A percentile compares a stretch with the other conserved stretches of the same genome.
These are phyloP conservation scores for Pseudonaja textilis DNA, from an alignment of 2,113 vertebrate species.

Conservation along the genomic window DNA sequence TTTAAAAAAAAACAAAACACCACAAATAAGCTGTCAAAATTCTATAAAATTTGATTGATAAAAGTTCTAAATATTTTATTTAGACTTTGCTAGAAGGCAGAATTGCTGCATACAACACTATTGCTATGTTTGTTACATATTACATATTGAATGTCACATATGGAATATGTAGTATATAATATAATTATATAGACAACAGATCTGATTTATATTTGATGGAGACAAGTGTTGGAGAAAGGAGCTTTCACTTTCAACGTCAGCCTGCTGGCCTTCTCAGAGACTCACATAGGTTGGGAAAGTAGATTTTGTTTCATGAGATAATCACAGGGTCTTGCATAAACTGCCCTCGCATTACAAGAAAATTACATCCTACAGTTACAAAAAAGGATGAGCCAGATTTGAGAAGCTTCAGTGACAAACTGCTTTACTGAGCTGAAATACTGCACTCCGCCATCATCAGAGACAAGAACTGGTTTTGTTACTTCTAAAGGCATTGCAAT, in stretches of 20 bases:
- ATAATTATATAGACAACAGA: neutral
- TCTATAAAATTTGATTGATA: neutral
- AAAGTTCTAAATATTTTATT: neutral
- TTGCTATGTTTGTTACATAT: neutral
- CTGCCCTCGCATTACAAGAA: neutral
- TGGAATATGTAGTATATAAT: neutral
- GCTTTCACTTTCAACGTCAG: neutral
- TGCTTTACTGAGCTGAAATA: neutral
- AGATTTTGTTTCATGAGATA: slow-evolving; percentile 1
- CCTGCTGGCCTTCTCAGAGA: neutral
- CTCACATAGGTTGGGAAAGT: neutral
- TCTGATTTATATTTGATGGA: neutral
- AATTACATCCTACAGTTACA: neutral
- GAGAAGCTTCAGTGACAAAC: neutral
- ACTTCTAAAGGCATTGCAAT: neutral
- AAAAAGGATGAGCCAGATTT: neutral
- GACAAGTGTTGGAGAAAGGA: neutral
- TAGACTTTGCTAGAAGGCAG: neutral
- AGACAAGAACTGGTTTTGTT: neutral
- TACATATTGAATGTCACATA: neutral
- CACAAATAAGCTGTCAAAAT: neutral
- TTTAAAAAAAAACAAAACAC: neutral
- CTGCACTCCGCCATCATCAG: neutral
- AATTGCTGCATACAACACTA: neutral
- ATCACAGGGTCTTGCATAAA: neutral